Evolutionary conservation across 35 echinoderm and acorn worm genomes (phyloP).

Genomic region (Ophioderma brevispina): DNA sequence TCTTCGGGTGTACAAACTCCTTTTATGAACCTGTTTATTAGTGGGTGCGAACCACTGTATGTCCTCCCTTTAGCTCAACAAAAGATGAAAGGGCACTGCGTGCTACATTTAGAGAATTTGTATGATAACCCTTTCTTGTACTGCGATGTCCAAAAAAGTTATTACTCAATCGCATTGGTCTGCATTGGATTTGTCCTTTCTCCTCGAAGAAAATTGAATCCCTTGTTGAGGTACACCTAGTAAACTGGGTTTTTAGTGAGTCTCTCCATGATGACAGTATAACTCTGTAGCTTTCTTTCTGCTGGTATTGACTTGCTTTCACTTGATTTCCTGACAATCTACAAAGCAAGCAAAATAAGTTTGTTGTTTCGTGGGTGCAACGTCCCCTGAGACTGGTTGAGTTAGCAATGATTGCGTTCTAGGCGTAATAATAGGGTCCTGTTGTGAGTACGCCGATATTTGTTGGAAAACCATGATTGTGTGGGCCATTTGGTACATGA

Average conservation of each 20-base stretch:
- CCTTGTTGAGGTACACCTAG: constrained; percentile 36
- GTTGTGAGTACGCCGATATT: constrained; percentile 33
- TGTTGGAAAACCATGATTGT: constrained; percentile 70
- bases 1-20: constrained; percentile 53
- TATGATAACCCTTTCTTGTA: constrained; percentile 27
- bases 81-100: constrained; percentile 55
- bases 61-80: constrained; percentile 11
- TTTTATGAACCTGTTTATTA: constrained; percentile 58
- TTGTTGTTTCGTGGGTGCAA: constrained; percentile 23
- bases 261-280: constrained; percentile 71
- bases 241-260: constrained; percentile 59
- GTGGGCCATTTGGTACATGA: constrained; percentile 85
- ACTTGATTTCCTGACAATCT: constrained; percentile 65
- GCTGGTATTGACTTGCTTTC: constrained; percentile 33
- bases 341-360: constrained; percentile 55
- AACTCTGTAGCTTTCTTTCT: constrained; percentile 42
- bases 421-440: constrained; percentile 9
- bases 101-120: constrained; percentile 48
- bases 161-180: constrained; percentile 21
- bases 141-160: background rate
- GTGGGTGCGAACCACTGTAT: constrained; percentile 46
- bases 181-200: constrained; percentile 40
- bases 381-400: constrained; percentile 11
- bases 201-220: constrained; percentile 50
- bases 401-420: background rate